These are phyloP conservation scores for Chlorops oryzae DNA, from an alignment of 1,140 invertebrate species.

Conservation along the genomic window DNA sequence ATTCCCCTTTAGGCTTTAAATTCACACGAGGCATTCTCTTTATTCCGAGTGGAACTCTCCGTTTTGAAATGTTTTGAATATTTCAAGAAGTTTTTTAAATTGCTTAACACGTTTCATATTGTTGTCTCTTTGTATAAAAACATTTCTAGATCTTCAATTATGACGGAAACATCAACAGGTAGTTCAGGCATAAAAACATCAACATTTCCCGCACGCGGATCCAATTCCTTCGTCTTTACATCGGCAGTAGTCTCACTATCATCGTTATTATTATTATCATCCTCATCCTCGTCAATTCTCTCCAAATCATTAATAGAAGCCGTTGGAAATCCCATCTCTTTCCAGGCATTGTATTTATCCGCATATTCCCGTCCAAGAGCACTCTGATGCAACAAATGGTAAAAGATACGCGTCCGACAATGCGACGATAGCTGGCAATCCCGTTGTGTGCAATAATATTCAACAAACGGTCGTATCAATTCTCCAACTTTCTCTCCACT, in stretches of 20 bases:
- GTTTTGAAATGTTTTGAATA: conserved; percentile 48
- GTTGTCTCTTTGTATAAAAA: conserved; percentile 26
- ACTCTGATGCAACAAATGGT: conserved; percentile 67
- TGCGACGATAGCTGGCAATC: conserved; percentile 54
- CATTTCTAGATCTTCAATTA: conserved; percentile 33
- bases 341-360: conserved; percentile 64
- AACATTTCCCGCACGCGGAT: conserved; percentile 73
- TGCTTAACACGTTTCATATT: conserved; percentile 36
- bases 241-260: no score
- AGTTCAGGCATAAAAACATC: conserved; percentile 66
- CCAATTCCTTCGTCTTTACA: conserved; percentile 50
- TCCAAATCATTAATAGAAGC: conserved; percentile 59
- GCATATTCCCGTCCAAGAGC: conserved; percentile 63
- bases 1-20: conserved; percentile 21
- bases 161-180: conserved; percentile 50
- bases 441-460: conserved; percentile 53
- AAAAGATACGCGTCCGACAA: conserved; percentile 59
- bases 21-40: conserved; percentile 47
- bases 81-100: conserved; percentile 28
- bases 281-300: conserved; percentile 47
- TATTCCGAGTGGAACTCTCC: conserved; percentile 61
- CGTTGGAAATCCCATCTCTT: conserved; percentile 61
- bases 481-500: conserved; percentile 52
- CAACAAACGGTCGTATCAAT: conserved; percentile 60
- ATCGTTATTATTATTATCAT: conserved; percentile 40